Evolutionary conservation across 2,888 invertebrate genomes (phyloP).

Genomic region (Platycnemis pennipes): DNA sequence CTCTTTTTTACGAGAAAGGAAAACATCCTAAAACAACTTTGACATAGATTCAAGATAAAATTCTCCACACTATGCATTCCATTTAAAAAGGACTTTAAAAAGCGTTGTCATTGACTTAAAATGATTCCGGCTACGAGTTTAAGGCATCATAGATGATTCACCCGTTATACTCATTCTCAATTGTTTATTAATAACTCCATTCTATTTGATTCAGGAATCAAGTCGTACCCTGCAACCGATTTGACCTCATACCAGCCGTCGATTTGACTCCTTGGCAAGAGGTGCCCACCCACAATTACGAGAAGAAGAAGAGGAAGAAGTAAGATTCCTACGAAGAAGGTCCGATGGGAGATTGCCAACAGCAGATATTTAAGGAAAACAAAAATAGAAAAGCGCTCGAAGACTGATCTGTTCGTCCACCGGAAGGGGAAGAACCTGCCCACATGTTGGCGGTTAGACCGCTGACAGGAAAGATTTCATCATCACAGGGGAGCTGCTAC

Average conservation of each 20-base stretch:
- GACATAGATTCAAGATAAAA: too few species aligned
- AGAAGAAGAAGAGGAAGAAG: conserved; percentile 60
- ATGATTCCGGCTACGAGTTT: too few species aligned
- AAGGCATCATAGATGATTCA: too few species aligned
- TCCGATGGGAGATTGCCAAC: conserved; percentile 15
- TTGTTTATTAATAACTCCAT: too few species aligned
- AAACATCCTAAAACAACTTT: too few species aligned
- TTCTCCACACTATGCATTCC: too few species aligned
- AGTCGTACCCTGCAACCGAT: conserved; percentile 82
- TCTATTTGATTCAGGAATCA: conserved; percentile 83
- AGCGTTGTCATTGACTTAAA: too few species aligned
- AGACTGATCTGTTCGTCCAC: background rate
- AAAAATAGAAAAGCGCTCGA: background rate
- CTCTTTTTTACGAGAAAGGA: too few species aligned
- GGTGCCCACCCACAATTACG: conserved; percentile 6
- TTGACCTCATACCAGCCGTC: conserved; percentile 80
- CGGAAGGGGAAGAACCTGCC: background rate
- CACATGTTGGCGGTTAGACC: background rate
- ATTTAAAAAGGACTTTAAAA: too few species aligned
- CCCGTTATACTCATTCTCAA: too few species aligned
- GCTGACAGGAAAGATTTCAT: background rate
- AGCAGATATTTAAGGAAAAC: background rate
- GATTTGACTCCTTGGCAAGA: conserved; percentile 85
- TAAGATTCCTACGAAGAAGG: background rate
- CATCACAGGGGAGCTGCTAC: background rate